Conservation (phyloP, 2,888 invertebrate species). For the Drosophila falleni region DNA sequence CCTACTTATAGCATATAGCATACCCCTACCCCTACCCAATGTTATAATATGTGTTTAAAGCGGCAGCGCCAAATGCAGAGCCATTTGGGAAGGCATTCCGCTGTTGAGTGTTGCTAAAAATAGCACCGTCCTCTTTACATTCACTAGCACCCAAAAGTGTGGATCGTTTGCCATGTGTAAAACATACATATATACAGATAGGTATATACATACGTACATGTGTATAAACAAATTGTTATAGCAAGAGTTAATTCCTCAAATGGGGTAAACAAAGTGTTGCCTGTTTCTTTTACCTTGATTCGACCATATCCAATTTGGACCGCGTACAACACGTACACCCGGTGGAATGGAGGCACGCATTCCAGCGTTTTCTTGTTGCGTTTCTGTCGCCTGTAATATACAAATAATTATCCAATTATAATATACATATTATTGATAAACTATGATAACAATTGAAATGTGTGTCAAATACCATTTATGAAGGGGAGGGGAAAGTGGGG, state of each 20-base stretch:
- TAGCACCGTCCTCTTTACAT: slow-evolving; percentile 71
- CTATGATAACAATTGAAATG: slow-evolving; percentile 35
- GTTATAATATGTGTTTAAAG: slow-evolving; percentile 28
- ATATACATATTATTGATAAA: slow-evolving; percentile 25
- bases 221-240: slow-evolving; percentile 56
- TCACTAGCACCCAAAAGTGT: slow-evolving; percentile 55
- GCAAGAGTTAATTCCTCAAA: slow-evolving; percentile 67
- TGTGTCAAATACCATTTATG: slow-evolving; percentile 37
- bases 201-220: slow-evolving; percentile 3
- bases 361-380: slow-evolving; percentile 42
- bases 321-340: slow-evolving; percentile 91
- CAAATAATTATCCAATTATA: slow-evolving; percentile 34
- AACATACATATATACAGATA: background rate
- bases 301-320: slow-evolving; percentile 93
- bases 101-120: slow-evolving; percentile 69
- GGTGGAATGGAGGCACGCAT: slow-evolving; percentile 87
- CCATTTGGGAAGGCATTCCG: slow-evolving; percentile 69
- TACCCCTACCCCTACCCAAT: slow-evolving; percentile 20
- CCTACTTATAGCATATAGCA: background rate
- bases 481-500: background rate
- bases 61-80: slow-evolving; percentile 43
- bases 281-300: slow-evolving; percentile 87
- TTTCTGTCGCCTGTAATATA: slow-evolving; percentile 43
- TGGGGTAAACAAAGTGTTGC: slow-evolving; percentile 56
- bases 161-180: slow-evolving; percentile 45